Base-by-base conservation (phyloP, 2,888 invertebrate genomes). In the Athalia rosae region DNA sequence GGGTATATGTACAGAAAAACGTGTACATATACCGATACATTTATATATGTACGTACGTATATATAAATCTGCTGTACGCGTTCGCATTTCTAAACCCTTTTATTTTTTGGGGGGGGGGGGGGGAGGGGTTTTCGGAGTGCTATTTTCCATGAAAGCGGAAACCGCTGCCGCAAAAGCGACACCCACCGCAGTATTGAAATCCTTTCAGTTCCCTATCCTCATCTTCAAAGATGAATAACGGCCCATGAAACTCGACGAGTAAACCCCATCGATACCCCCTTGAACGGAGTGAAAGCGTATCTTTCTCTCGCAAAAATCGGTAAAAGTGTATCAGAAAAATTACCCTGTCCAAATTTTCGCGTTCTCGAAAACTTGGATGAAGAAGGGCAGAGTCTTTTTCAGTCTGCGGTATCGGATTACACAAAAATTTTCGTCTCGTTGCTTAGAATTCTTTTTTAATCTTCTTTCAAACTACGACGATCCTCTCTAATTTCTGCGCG, bases 321-420 rank as follows among this genome's bases (percentile, higher is more conserved):
- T 28, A 28, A 28, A 28, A 28, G 2, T 28, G 28, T 28, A 28
- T 28, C 28, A 28, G 28, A 28, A 28, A 28, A 28, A 28, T 28
- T 28, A 28, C 28, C 28, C 28, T 28, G 28, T 28, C 28, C 2
- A 28, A 28, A 28, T 28, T 28, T 28, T 2, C 1, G 2, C 28
- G 28, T n/a, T n/a, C n/a, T n/a, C 66, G 1, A 0, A 41, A n/a
- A 5, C 7, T 11, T 41, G 28, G 28, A 41, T 5, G 50, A n/a
- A 56, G n/a, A 71, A 11, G 28, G 50, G 53, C 77, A 77, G 45
- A 69, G 45, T 43, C 43, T 71, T 71, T 58, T 15, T n/a, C 43
- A 45, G 43, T 48, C 47, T 71, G 77, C 47, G 64, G 67, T 83
- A 81, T 84, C 80, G 71, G 77, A 61, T 83, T 83, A 78, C 81